Conservation (phyloP, 2,113 vertebrate species). For the Eclectus roratus region DNA sequence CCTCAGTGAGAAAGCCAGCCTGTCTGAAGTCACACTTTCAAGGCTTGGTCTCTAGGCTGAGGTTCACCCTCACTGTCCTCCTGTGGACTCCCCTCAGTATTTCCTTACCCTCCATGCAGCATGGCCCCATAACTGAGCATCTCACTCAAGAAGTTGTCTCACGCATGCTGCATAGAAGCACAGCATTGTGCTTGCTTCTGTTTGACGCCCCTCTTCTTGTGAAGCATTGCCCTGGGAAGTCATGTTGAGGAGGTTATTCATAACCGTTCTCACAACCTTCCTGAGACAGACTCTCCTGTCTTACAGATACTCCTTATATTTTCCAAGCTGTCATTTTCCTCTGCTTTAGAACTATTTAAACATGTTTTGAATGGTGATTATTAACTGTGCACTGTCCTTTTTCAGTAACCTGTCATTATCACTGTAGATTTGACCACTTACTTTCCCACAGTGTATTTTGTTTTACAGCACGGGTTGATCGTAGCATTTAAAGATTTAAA, state of each 20-base stretch:
- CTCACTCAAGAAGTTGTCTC: not conserved
- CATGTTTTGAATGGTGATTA: not conserved
- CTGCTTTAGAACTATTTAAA: not conserved
- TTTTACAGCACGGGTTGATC: not conserved
- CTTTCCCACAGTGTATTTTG: not conserved
- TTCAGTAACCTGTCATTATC: not conserved
- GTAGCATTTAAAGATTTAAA: not conserved
- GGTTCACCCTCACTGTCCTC: not conserved
- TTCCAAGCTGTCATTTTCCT: not conserved
- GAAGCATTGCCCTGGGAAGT: not conserved
- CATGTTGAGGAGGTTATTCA: not conserved
- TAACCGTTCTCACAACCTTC: not conserved
- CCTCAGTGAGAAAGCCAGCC: not conserved
- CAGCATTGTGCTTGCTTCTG: fast-evolving
- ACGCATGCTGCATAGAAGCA: not conserved
- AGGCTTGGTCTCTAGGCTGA: not conserved
- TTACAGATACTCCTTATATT: not conserved
- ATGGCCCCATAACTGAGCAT: not conserved
- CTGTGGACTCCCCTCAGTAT: not conserved
- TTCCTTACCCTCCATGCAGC: not conserved
- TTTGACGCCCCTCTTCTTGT: not conserved
- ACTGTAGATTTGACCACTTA: not conserved
- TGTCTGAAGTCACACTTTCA: not conserved
- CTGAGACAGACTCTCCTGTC: not conserved
- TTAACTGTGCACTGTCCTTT: not conserved